These are phyloP conservation scores for Carcharodon carcharias DNA, from an alignment of 2,797 vertebrate genomes.

Conservation along the genomic window DNA sequence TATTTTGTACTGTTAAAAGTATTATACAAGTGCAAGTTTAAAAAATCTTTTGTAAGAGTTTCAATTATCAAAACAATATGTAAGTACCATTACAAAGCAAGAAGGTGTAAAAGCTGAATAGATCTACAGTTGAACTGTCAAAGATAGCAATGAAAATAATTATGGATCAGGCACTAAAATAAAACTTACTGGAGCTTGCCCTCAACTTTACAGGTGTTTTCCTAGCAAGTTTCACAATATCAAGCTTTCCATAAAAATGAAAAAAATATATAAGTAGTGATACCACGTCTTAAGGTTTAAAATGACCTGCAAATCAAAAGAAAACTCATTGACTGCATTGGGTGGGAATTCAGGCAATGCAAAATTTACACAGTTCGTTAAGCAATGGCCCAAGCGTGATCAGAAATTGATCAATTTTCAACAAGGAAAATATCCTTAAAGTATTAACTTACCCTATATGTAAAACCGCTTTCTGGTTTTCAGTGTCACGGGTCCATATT, in stretches of 20 bases:
- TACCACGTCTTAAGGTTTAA: no score
- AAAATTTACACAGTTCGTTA: not conserved
- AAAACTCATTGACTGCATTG: not conserved
- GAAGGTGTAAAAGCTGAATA: not conserved
- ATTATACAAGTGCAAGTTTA: not conserved
- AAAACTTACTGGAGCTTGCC: not conserved
- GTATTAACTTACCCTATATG: constrained; percentile 62
- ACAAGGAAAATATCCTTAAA: not conserved
- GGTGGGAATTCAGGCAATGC: not conserved
- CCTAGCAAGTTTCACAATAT: not conserved
- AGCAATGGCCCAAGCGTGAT: not conserved
- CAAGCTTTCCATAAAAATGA: not conserved
- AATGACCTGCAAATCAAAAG: not conserved
- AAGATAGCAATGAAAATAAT: not conserved
- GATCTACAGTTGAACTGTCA: not conserved
- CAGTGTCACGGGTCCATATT: constrained; percentile 70
- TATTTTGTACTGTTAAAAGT: not conserved
- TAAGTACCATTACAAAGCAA: not conserved
- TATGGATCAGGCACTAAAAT: not conserved
- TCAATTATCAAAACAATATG: not conserved
- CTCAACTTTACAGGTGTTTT: not conserved
- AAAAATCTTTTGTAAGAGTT: not conserved
- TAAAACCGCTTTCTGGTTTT: constrained; percentile 63
- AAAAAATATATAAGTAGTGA: not conserved
- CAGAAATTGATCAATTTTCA: not conserved